These are phyloP conservation scores for Tipula lateralis DNA, from an alignment of 2,888 invertebrate species.

Conservation along the genomic window DNA sequence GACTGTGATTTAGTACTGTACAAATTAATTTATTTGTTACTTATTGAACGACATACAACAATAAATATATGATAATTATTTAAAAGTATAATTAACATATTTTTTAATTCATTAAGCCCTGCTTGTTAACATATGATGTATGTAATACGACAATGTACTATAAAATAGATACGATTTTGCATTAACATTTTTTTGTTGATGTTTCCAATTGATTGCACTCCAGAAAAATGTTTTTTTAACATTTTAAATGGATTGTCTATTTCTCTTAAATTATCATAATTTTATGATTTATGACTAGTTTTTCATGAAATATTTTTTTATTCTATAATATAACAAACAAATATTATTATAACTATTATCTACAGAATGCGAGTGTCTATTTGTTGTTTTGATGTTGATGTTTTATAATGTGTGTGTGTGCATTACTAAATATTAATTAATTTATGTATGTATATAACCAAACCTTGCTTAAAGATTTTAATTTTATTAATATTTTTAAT, in stretches of 20 bases:
- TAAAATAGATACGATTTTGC: too few species aligned
- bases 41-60: too few species aligned
- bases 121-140: too few species aligned
- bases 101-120: too few species aligned
- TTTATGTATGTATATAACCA: neutral
- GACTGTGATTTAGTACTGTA: too few species aligned
- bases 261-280: neutral
- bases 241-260: neutral
- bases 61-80: too few species aligned
- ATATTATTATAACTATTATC: neutral
- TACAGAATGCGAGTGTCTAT: too few species aligned
- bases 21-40: too few species aligned
- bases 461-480: neutral
- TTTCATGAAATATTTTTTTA: neutral
- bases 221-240: neutral
- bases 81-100: too few species aligned
- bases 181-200: neutral
- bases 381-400: too few species aligned
- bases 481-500: conserved; percentile 9
- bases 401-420: neutral
- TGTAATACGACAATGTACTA: too few species aligned
- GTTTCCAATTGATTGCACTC: neutral
- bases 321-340: too few species aligned
- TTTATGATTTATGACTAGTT: neutral
- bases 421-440: neutral